Evolutionary conservation across 2,113 vertebrate genomes (phyloP).

Genomic region (Phrynosoma blainvillii): DNA sequence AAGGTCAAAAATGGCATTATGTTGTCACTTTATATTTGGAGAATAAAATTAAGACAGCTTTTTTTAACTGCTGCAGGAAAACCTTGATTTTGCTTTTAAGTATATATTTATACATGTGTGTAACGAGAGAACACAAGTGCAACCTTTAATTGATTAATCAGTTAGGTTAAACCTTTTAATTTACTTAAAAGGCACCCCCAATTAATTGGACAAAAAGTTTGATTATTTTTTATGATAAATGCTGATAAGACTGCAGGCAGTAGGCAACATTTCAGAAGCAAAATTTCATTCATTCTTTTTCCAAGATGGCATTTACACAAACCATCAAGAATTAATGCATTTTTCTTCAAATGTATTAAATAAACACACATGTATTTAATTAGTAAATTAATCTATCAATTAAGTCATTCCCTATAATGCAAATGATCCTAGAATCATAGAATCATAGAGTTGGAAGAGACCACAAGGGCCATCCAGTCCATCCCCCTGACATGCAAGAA

Average conservation of each 20-base stretch:
- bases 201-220: background rate
- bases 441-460: no score
- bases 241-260: background rate
- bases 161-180: background rate
- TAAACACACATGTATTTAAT: background rate
- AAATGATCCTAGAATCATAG: no score
- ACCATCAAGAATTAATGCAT: no score
- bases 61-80: background rate
- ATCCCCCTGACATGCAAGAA: no score
- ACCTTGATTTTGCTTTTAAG: background rate
- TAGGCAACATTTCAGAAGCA: background rate
- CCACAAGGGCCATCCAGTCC: no score
- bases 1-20: slow-evolving; percentile 8
- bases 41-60: slow-evolving; percentile 26
- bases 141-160: background rate
- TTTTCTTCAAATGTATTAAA: background rate
- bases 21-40: slow-evolving; percentile 41
- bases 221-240: background rate
- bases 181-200: background rate
- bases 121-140: background rate
- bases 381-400: background rate
- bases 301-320: background rate
- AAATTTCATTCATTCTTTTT: background rate
- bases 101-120: background rate
- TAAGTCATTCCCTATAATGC: background rate